Conservation (phyloP, 2,113 vertebrate species). For the Tiliqua scincoides region DNA sequence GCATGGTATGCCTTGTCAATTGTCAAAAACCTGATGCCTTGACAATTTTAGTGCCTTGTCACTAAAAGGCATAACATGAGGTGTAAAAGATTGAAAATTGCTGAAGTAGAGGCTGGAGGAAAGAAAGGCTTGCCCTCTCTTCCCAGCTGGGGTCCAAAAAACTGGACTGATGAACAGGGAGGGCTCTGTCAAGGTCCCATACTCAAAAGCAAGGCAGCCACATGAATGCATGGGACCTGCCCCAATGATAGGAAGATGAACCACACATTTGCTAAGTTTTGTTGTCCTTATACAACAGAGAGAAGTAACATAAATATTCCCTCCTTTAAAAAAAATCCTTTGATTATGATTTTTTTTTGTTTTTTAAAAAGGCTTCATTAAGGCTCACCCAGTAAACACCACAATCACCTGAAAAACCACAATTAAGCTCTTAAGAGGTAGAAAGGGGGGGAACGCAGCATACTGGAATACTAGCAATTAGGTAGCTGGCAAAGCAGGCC, state of each 20-base stretch:
- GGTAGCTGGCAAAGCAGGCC: conserved; percentile 35
- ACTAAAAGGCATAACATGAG: too few species aligned
- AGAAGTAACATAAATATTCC: conserved; percentile 41
- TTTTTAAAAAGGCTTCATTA: not conserved
- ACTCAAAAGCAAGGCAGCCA: conserved; percentile 51
- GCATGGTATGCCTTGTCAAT: too few species aligned
- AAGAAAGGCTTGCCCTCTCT: not conserved
- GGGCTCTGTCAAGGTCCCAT: conserved; percentile 21
- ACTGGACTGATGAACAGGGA: not conserved
- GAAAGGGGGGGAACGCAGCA: not conserved
- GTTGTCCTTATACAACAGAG: conserved; percentile 13
- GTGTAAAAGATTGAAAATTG: too few species aligned
- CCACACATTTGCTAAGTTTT: not conserved
- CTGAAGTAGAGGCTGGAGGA: not conserved
- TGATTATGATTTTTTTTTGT: conserved; percentile 31
- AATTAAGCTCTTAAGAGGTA: conserved; percentile 43
- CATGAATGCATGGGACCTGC: not conserved
- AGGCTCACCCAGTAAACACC: conserved; percentile 53
- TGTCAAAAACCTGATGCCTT: too few species aligned
- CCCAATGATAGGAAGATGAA: conserved; percentile 51
- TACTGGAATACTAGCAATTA: conserved; percentile 22
- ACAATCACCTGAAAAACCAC: conserved; percentile 30
- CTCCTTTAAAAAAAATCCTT: conserved; percentile 18
- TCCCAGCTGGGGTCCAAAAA: conserved; percentile 12
- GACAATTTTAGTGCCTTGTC: too few species aligned